Evolutionary conservation across 2,113 vertebrate genomes (phyloP).

Genomic region (Microtus ochrogaster): DNA sequence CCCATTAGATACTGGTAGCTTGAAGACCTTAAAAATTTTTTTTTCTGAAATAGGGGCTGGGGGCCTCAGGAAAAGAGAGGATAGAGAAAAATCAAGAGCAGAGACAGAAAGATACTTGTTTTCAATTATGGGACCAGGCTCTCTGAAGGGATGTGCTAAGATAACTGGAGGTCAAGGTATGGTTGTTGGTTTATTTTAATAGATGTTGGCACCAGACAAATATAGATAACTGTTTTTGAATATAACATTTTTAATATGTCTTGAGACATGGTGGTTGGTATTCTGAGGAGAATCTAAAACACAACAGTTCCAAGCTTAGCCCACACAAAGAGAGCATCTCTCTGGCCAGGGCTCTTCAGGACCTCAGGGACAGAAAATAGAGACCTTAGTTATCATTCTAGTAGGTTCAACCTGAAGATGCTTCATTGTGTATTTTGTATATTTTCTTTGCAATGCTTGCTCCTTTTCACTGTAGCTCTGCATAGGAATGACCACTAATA

Average conservation of each 20-base stretch:
- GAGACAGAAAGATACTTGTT: not conserved
- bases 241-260: not conserved
- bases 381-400: not conserved
- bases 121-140: not conserved
- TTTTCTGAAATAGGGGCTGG: not conserved
- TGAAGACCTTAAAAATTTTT: not conserved
- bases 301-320: not conserved
- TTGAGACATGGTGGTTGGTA: not conserved
- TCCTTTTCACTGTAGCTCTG: too few species aligned
- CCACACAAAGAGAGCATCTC: not conserved
- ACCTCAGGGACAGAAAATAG: not conserved
- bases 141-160: conserved; percentile 1
- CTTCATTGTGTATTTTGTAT: too few species aligned
- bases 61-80: not conserved
- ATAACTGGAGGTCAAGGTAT: not conserved
- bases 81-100: not conserved
- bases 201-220: not conserved
- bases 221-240: not conserved
- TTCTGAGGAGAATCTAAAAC: not conserved
- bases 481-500: too few species aligned
- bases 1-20: not conserved
- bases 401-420: not conserved
- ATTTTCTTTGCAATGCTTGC: too few species aligned
- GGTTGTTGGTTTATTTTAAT: not conserved
- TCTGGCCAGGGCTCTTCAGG: not conserved